Conservation (phyloP, 2,888 invertebrate species). For the Watsonalla binaria region DNA sequence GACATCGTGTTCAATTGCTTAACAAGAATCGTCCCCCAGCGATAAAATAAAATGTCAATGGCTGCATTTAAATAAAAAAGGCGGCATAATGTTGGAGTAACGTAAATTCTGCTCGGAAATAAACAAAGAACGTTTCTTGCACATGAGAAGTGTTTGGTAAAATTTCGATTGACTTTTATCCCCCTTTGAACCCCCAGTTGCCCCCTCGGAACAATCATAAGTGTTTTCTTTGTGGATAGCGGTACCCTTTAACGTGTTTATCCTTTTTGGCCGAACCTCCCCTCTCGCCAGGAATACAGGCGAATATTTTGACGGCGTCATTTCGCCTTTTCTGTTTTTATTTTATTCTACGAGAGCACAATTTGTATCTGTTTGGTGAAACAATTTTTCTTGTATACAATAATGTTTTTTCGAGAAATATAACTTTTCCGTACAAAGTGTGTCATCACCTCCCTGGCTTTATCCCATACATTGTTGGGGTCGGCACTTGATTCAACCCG, state of each 20-base stretch:
- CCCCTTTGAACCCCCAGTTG: slow-evolving; percentile 32
- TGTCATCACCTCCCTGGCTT: no score
- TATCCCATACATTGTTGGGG: no score
- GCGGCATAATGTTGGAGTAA: slow-evolving; percentile 11
- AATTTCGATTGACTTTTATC: slow-evolving; percentile 64
- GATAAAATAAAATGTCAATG: slow-evolving; percentile 29
- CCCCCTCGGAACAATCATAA: slow-evolving; percentile 53
- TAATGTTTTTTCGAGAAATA: not conserved
- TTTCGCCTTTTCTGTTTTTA: slow-evolving; percentile 44
- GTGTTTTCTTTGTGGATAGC: slow-evolving; percentile 76
- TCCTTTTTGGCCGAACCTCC: slow-evolving; percentile 63
- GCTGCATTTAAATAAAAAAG: slow-evolving; percentile 30
- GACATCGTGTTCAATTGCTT: slow-evolving; percentile 18
- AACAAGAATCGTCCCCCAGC: slow-evolving; percentile 24
- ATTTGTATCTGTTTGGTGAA: slow-evolving; percentile 18
- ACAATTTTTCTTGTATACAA: not conserved
- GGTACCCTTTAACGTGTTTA: slow-evolving; percentile 74
- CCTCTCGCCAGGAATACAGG: slow-evolving; percentile 22
- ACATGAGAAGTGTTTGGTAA: slow-evolving; percentile 44
- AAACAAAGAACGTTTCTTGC: slow-evolving; percentile 26
- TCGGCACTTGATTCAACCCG: no score
- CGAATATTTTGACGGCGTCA: slow-evolving; percentile 45
- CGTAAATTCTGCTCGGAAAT: slow-evolving; percentile 26
- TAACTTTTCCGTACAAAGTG: not conserved
- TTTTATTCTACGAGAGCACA: slow-evolving; percentile 30